Evolutionary conservation across 1,140 invertebrate genomes (phyloP).

Genomic region (Danaus plexippus): DNA sequence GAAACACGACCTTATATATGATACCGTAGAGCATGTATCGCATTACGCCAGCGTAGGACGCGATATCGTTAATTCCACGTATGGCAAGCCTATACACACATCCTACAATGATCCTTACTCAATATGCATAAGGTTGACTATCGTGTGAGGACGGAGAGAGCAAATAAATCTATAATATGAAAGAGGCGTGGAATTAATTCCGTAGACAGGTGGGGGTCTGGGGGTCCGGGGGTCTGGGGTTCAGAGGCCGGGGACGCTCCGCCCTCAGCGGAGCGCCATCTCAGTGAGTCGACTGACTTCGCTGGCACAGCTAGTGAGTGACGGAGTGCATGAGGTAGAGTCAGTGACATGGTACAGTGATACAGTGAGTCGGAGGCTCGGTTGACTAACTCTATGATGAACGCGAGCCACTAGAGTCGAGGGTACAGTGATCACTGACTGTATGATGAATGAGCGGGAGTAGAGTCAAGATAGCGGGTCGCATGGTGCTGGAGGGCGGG

Average conservation of each 20-base stretch:
- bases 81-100: conserved; percentile 59
- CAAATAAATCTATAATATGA: conserved; percentile 71
- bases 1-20: conserved; percentile 32
- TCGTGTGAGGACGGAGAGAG: conserved; percentile 46
- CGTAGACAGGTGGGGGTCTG: conserved; percentile 43
- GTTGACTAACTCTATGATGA: too few relatives aligned
- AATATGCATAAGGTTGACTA: conserved; percentile 64
- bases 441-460: too few relatives aligned
- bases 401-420: too few relatives aligned
- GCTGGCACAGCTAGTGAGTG: too few relatives aligned
- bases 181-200: conserved; percentile 65
- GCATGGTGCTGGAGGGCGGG: conserved; percentile 63
- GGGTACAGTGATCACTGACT: too few relatives aligned
- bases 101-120: conserved; percentile 31
- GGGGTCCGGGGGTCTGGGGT: conserved; percentile 12
- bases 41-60: conserved; percentile 20
- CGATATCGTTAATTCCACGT: conserved; percentile 60
- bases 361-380: too few relatives aligned
- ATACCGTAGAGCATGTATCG: conserved; percentile 32
- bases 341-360: too few relatives aligned
- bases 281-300: conserved; percentile 32
- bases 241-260: conserved; percentile 39
- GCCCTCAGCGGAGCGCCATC: conserved; percentile 54
- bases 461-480: conserved; percentile 43
- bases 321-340: too few relatives aligned